Evolutionary conservation across 1,140 invertebrate species (phyloP), one percentile per base, ranked within the genome.

Genomic region (Drosophila kanapiae): DNA sequence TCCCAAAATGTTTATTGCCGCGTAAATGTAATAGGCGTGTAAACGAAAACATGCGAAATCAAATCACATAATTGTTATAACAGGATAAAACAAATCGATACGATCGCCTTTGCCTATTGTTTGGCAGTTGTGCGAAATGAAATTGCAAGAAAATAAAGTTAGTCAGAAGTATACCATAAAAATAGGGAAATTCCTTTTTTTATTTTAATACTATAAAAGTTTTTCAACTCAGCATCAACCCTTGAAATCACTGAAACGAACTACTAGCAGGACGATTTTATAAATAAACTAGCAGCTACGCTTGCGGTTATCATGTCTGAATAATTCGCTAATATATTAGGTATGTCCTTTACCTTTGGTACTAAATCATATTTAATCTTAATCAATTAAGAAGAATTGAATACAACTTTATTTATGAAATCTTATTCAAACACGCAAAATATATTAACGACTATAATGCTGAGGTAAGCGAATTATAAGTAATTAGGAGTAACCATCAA

Each of bases 1-100:
- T 38, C 16, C 1, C 54, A 3, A 72, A 51, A 60, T 51, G 16
- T 37, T 72, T 58, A 72, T 72, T 31, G 67, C 53, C 8, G 18
- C 37, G 67, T 59, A 23, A 60, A 72, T 60, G 53, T 72, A 72
- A 72, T 42, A 49, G 69, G 35, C 43, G 23, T 59, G 53, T 72
- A 49, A 72, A 59, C 64, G 23, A 43, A 48, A 58, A 40, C 27
- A 59, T 59, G 35, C n/a, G 37, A 49, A 72, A 37, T 42, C 37
- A 71, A 72, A 71, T 60, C 23, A 59, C 37, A 37, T 67, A 54
- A 54, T 54, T 67, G 48, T 37, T 54, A 38, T 37, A n/a, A 13
- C 23, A 16, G 33, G 6, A 54, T 31, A 54, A 54, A 51, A 9
- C 11, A 42, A 37, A 69, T 42, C 29, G 45, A n/a, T 23, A n/a